Evolutionary conservation across 2,888 invertebrate genomes (phyloP).

Genomic region (Drosophila ezoana): DNA sequence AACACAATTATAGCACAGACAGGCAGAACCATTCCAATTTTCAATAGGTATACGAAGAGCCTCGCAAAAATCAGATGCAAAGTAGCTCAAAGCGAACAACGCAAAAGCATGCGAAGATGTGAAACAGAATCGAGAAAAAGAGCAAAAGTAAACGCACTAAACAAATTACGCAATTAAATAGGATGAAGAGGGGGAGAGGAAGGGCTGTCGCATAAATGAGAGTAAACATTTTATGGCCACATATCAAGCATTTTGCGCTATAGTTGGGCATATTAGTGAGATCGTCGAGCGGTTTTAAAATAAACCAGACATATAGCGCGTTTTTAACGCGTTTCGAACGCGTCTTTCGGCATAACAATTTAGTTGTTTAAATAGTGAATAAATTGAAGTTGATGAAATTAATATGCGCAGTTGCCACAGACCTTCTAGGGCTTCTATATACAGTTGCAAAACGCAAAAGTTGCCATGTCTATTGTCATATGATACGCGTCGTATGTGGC

Average conservation of each 20-base stretch:
- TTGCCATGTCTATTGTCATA: conserved; percentile 40
- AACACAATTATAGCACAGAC: too few species aligned
- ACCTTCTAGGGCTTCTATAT: conserved; percentile 63
- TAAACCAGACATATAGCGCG: conserved; percentile 49
- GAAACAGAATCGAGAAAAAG: conserved; percentile 37
- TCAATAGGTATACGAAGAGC: neutral
- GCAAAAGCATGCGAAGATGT: conserved; percentile 30
- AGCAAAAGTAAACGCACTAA: conserved; percentile 33
- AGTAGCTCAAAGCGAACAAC: conserved; percentile 18
- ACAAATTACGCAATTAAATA: conserved; percentile 63
- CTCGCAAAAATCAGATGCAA: conserved; percentile 5
- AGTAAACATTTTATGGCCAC: conserved; percentile 38
- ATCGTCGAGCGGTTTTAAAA: conserved; percentile 26
- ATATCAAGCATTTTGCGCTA: conserved; percentile 29
- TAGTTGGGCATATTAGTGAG: conserved; percentile 34
- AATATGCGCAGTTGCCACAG: conserved; percentile 45
- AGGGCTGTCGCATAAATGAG: conserved; percentile 18
- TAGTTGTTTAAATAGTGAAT: conserved; percentile 33
- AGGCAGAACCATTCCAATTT: neutral
- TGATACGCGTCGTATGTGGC: conserved; percentile 41
- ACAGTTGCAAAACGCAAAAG: conserved; percentile 48
- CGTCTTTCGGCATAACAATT: conserved; percentile 23
- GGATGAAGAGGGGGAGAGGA: neutral
- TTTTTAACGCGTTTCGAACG: conserved; percentile 50
- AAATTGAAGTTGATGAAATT: conserved; percentile 26